Base-by-base conservation (phyloP, 2,888 invertebrate genomes). In the Drosophila helvetica region DNA sequence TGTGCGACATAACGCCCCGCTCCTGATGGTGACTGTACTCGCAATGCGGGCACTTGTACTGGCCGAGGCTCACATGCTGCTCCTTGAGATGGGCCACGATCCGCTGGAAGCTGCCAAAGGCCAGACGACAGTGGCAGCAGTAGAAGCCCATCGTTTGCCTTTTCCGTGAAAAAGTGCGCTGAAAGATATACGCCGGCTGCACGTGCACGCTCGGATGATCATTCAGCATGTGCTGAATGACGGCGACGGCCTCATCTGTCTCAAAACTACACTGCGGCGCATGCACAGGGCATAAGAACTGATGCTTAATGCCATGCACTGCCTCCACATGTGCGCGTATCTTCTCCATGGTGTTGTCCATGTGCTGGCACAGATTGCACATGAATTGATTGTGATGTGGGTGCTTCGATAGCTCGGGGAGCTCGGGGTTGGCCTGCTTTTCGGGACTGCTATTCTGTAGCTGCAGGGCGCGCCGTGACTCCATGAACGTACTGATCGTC, bases 11-110 rank as follows among this genome's bases (percentile, higher is more conserved):
- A 0, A 90, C 68, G 12, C 46, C 30, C 1, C 84, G 88, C n/a
- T 87, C 88, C 19, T 59, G 0, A 0, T 15, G 0, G 2, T 57
- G 92, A 30, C 93, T 93, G 76, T 94, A 96, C 0, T 93, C 89
- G 78, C 97, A 97, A 70, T 95, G 92, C 0, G 93, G 93, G 84
- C 97, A 97, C 80, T 95, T 95, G 90, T 93, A 96, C 75, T 96
- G 96, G 82, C 93, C 93, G 67, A 94, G 94, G 2, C 95, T 93
- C 33, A 93, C 93, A 86, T 97, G 97, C 1, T 42, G 10, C 0
- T 19, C 0, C 8, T 43, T 54, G 8, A 79, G 80, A 57, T 90
- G 90, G 0, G 33, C 12, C 0, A 62, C 50, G 15, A 90, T 90
- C 22, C 66, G 73, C 8, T 76, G 75, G 48, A 62, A 73, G 0